These are phyloP conservation scores for Platypus cylindrus DNA, from an alignment of 2,888 invertebrate species.

Conservation along the genomic window DNA sequence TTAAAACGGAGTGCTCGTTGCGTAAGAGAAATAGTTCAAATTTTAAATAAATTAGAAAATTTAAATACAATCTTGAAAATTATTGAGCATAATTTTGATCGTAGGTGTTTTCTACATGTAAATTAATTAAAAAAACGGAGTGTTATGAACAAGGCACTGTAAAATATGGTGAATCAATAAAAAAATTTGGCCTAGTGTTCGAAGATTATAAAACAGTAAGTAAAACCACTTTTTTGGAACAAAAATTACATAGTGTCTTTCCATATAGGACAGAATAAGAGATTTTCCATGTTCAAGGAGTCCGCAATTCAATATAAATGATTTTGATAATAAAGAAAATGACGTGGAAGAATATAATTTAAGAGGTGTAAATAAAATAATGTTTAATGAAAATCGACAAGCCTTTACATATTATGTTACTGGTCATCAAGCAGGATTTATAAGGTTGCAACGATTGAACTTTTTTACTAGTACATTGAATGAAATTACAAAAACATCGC, in stretches of 20 bases:
- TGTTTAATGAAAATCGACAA: constrained; percentile 36
- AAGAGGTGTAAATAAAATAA: constrained; percentile 29
- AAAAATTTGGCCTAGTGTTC: constrained; percentile 39
- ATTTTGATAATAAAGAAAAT: not conserved
- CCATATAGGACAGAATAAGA: constrained; percentile 16
- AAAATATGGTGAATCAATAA: constrained; percentile 35
- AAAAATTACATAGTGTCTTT: constrained; percentile 1
- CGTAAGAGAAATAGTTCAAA: too few relatives aligned
- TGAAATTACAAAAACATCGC: too few relatives aligned
- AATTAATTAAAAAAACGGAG: constrained; percentile 22
- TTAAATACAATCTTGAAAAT: too few relatives aligned
- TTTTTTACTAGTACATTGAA: too few relatives aligned
- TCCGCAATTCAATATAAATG: not conserved
- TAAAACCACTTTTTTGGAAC: not conserved
- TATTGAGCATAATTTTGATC: constrained; percentile 1
- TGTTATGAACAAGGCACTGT: constrained; percentile 6
- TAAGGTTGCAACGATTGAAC: constrained; percentile 28
- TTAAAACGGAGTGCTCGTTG: too few relatives aligned
- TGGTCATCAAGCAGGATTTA: constrained; percentile 39
- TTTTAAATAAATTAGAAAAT: too few relatives aligned
- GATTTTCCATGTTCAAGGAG: constrained; percentile 15
- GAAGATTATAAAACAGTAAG: constrained; percentile 28
- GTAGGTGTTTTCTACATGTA: constrained; percentile 27
- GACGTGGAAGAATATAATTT: constrained; percentile 23
- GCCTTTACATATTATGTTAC: constrained; percentile 34